Base-by-base conservation (phyloP, 1,140 invertebrate genomes). In the Anoplophora glabripennis region DNA sequence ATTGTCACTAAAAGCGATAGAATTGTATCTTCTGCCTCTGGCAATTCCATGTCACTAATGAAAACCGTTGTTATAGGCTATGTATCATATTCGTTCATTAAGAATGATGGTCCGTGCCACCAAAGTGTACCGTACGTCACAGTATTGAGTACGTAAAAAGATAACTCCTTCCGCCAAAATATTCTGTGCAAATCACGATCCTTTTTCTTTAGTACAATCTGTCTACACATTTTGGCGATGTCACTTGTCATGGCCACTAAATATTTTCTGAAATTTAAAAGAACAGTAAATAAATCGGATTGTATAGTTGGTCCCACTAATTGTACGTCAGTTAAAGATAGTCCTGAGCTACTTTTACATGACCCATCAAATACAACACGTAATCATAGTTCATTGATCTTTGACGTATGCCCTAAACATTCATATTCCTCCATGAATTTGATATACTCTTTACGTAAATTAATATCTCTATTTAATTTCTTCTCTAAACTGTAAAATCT, bases 301-400 rank as follows among this genome's bases (percentile, higher is more conserved):
- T 71, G 70, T 8, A 72, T 21, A 17, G 58, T 65, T 0, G 69
- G 67, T 11, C 69, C 72, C 2, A 61, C 51, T 9, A 49, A 15
- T 4, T 67, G 47, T 10, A 46, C 17, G 18, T 70, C 64, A 49
- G 63, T 65, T 35, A 65, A 35, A 7, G 60, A 51, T 15, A 42
- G n/a, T 10, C 57, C 57, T 10, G 18, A 33, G 7, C 28, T 9
- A 4, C 53, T 44, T 41, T 48, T 62, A 4, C 47, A 41, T 4
- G 59, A 63, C 4, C 17, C 61, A 47, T 72, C 64, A 37, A 75
- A 75, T 7, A 75, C 67, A 4, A 75, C 66, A 11, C 69, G 40
- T n/a, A 69, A 15, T 51, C 41, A 28, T 28, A 9, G 8, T 28
- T 11, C 35, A 11, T 47, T 14, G 18, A 57, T 44, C 9, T 49